Evolutionary conservation across 2,888 invertebrate genomes (phyloP), one percentile per base, ranked within the genome.

Genomic region (Drosophila cyrtoloma): DNA sequence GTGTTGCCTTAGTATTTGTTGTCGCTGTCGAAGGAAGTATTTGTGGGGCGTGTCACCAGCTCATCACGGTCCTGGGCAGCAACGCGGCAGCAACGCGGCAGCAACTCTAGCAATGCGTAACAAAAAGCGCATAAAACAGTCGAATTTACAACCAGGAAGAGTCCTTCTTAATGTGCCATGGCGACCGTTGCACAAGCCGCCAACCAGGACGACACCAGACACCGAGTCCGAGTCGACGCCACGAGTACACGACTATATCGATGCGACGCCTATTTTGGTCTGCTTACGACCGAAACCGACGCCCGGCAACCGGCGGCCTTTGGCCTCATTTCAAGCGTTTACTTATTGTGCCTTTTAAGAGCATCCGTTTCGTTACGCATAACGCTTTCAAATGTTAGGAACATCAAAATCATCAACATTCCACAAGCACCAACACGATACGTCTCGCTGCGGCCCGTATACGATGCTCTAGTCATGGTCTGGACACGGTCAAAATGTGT

Each of bases 341-440:
- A 84, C 77, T 86, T 84, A 86, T 90, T 89, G 80, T 75, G 79
- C 79, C 74, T 84, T 82, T 89, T 82, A 89, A 84, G 81, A 77
- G 82, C 79, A 81, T 89, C 89, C 89, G 81, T 79, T 89, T 89
- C 81, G 84, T 86, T 82, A 89, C 84, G 81, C 90, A 82, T 89
- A 86, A 86, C 87, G 89, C 84, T 84, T 89, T 81, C 76, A 68
- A 90, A 88, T 75, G 84, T 81, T 81, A 87, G 73, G 75, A 77
- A 80, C 86, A 87, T 87, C 78, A 86, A 90, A 89, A 88, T 90
- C 86, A 86, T 90, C 86, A 88, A 68, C 90, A 84, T 82, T 90
- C 77, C 79, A 69, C 71, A 59, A 70, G 74, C 77, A 79, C 35
- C 64, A 35, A 67, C 55, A 56, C 47, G 44, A 72, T 68, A 35